phyloP scores from a whole-genome alignment of 2,797 vertebrate species.

The Helicolenus hilgendorfi region DNA sequence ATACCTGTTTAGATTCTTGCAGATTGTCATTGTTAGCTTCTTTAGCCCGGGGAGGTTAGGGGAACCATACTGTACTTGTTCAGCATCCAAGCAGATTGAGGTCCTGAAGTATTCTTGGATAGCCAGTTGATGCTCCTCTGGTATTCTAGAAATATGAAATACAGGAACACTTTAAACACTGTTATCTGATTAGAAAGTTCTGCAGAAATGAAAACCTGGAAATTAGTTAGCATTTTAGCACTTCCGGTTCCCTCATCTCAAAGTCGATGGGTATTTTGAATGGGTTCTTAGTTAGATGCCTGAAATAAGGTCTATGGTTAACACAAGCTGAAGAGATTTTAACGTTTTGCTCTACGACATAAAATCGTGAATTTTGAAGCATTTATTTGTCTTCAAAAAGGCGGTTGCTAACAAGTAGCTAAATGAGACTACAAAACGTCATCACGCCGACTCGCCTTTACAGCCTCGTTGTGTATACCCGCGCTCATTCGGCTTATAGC shows the following conservation, averaged over 20 bases:
- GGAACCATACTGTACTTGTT: conserved; percentile 93
- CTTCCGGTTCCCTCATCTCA: neutral
- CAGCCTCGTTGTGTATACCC: no score
- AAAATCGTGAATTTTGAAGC: no score
- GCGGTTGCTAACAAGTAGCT: neutral
- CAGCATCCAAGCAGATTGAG: conserved; percentile 91
- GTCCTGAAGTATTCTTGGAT: conserved; percentile 95
- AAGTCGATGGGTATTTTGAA: neutral
- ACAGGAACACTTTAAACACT: neutral
- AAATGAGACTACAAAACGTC: neutral
- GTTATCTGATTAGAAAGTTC: neutral
- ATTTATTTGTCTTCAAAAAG: no score
- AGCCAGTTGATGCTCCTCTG: conserved; percentile 94
- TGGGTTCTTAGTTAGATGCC: neutral
- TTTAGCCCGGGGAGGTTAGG: conserved; percentile 93
- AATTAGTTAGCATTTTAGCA: neutral
- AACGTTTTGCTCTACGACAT: no score
- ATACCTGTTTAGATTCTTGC: conserved; percentile 96
- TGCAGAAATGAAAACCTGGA: neutral
- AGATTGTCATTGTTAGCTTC: conserved; percentile 92
- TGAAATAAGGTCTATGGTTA: no score
- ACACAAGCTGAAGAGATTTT: no score
- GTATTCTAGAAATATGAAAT: conserved; percentile 85
- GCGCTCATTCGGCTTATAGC: no score
- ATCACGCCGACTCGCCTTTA: no score